Evolutionary conservation across 2,797 vertebrate genomes (phyloP).

Genomic region (Semaprochilodus insignis): DNA sequence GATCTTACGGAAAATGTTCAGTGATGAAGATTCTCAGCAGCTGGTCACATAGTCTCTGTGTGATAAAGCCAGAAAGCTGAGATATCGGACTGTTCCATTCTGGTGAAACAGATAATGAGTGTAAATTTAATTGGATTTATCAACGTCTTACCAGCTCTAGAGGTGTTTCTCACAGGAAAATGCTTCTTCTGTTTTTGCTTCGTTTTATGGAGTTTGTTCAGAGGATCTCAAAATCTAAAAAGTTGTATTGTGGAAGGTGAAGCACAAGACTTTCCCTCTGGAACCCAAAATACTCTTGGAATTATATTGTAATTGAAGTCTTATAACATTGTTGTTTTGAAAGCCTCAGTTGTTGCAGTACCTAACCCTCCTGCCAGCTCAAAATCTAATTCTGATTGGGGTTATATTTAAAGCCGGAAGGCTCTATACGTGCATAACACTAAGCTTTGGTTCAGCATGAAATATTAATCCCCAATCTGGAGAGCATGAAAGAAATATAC

Average conservation of each 20-base stretch:
- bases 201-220: too few relatives aligned
- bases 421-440: slow-evolving; percentile 15
- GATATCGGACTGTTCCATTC: background rate
- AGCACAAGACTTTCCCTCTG: background rate
- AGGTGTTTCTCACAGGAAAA: too few relatives aligned
- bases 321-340: background rate
- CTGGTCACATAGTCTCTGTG: background rate
- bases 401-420: slow-evolving; percentile 2
- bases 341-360: background rate
- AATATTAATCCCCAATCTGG: slow-evolving; percentile 45
- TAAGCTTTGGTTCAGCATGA: slow-evolving; percentile 22
- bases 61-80: background rate
- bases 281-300: background rate
- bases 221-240: too few relatives aligned
- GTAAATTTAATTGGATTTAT: background rate
- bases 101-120: too few relatives aligned
- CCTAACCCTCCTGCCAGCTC: background rate
- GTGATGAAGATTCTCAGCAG: background rate
- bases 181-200: too few relatives aligned
- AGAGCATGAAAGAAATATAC: slow-evolving; percentile 30
- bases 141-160: too few relatives aligned
- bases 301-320: background rate
- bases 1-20: background rate
- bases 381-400: background rate
- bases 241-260: too few relatives aligned